Evolutionary conservation across 2,888 invertebrate species (phyloP).

Genomic region (Eristalinus aeneus): DNA sequence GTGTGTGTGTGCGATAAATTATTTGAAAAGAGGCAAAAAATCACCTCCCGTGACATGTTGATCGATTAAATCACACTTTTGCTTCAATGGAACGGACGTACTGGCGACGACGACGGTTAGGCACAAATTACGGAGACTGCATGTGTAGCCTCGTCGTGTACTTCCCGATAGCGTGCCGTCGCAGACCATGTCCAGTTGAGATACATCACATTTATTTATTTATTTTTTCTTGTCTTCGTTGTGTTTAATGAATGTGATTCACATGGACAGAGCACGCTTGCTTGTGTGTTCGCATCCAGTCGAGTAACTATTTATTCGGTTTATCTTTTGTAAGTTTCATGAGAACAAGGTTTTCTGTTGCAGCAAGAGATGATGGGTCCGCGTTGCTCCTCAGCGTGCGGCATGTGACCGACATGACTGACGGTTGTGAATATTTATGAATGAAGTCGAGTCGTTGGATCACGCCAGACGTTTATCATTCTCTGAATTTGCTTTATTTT

Average conservation of each 20-base stretch:
- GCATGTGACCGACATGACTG: background rate
- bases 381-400: background rate
- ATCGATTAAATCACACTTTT: constrained; percentile 39
- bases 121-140: background rate
- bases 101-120: background rate
- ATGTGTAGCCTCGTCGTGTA: constrained; percentile 30
- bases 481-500: constrained; percentile 1
- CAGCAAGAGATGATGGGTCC: background rate
- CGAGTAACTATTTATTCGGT: background rate
- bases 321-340: constrained; percentile 4
- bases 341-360: background rate
- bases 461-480: constrained; percentile 17
- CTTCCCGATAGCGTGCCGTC: constrained; percentile 40
- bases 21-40: background rate
- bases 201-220: constrained; percentile 14
- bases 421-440: background rate
- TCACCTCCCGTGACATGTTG: background rate
- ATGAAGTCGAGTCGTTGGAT: constrained; percentile 13
- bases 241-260: constrained; percentile 1
- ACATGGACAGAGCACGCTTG: background rate
- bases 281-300: background rate
- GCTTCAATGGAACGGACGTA: background rate
- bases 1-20: background rate
- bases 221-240: background rate
- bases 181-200: constrained; percentile 32